phyloP scores from a whole-genome alignment of 2,888 invertebrate species.

The Cyaniris semiargus region DNA sequence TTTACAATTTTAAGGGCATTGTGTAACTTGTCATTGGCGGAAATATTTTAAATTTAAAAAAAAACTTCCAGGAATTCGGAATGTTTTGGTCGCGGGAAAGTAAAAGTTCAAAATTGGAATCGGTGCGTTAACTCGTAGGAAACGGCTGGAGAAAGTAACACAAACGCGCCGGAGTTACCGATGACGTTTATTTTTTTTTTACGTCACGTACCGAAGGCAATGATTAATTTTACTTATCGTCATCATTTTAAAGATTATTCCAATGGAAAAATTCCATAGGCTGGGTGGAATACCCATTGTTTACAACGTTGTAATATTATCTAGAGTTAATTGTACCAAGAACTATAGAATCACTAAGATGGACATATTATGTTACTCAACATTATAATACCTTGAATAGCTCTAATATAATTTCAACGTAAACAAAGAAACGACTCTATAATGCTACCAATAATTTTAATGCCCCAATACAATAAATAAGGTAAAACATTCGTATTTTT shows the following conservation, averaged over 20 bases:
- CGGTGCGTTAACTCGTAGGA: constrained; percentile 62
- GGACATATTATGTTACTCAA: background rate
- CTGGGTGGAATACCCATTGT: background rate
- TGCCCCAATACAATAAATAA: no score
- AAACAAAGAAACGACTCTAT: background rate
- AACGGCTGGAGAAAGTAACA: constrained; percentile 79
- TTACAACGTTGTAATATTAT: background rate
- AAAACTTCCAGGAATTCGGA: constrained; percentile 41
- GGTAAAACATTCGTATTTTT: no score
- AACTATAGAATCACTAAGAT: background rate
- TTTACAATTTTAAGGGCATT: constrained; percentile 16
- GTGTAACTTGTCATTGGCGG: background rate
- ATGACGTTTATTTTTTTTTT: constrained; percentile 39
- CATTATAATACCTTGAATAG: background rate
- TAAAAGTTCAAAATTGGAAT: constrained; percentile 73
- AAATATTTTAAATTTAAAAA: constrained; percentile 32
- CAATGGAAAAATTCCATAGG: constrained; percentile 1
- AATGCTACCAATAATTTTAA: background rate
- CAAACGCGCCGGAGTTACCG: constrained; percentile 51
- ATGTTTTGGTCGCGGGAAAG: constrained; percentile 53
- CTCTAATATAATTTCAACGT: background rate
- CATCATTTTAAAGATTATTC: constrained; percentile 14
- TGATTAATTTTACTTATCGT: constrained; percentile 14
- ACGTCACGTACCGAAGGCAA: constrained; percentile 14
- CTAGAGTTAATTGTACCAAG: background rate